Evolutionary conservation across 2,797 vertebrate species (phyloP).

Genomic region (Holocentrus rufus): DNA sequence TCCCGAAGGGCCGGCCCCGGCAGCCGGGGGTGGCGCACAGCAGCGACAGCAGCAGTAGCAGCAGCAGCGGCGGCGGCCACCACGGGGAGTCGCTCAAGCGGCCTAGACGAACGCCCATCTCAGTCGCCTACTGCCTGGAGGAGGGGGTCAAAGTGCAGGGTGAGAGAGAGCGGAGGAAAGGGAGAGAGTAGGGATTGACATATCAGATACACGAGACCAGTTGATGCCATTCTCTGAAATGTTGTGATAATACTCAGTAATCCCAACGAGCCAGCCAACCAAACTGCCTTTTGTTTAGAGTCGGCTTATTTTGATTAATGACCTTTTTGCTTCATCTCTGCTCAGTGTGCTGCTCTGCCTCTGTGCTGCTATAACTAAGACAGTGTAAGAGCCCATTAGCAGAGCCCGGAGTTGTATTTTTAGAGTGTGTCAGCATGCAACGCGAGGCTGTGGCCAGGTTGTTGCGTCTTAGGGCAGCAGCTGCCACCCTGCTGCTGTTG

Average conservation of each 20-base stretch:
- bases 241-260: constrained; percentile 57
- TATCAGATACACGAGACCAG: constrained; percentile 31
- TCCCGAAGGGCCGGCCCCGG: constrained; percentile 77
- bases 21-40: constrained; percentile 67
- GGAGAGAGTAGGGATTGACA: constrained; percentile 5
- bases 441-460: constrained; percentile 58
- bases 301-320: constrained; percentile 58
- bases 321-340: constrained; percentile 59
- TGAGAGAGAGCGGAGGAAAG: constrained; percentile 4
- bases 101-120: constrained; percentile 84
- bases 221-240: constrained; percentile 35
- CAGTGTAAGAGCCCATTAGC: constrained; percentile 67
- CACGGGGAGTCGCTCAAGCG: constrained; percentile 79
- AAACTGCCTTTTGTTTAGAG: constrained; percentile 51
- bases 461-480: constrained; percentile 73
- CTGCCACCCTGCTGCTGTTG: constrained; percentile 72
- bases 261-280: constrained; percentile 18
- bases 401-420: constrained; percentile 66
- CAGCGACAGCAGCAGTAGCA: constrained; percentile 69
- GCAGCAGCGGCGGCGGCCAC: constrained; percentile 75
- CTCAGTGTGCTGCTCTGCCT: constrained; percentile 18
- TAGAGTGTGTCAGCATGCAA: constrained; percentile 57
- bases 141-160: constrained; percentile 16
- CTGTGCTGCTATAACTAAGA: constrained; percentile 42
- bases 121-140: constrained; percentile 83